A percentile compares a stretch with the other conserved stretches of the same genome.
Conservation (phyloP, 2,113 vertebrate genomes). For the Nyctibius bracteatus region DNA sequence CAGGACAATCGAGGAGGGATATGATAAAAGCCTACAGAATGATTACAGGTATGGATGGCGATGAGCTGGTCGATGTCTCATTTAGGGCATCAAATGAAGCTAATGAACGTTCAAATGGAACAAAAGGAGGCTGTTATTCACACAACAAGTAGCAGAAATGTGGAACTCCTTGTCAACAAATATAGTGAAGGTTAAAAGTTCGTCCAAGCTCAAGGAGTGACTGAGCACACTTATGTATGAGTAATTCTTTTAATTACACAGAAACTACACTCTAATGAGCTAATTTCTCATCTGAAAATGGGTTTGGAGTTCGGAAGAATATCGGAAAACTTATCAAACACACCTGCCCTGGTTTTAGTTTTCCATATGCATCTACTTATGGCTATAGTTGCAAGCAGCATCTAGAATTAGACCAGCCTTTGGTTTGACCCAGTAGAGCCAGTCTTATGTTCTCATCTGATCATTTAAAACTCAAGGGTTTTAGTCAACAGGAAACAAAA, state of each 20-base stretch:
- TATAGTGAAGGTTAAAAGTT: background rate
- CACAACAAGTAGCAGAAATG: background rate
- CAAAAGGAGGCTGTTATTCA: background rate
- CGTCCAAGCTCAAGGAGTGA: background rate
- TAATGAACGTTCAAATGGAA: background rate
- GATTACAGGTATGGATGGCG: background rate
- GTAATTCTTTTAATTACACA: background rate
- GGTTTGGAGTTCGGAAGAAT: background rate
- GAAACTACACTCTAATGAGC: background rate
- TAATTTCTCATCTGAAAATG: background rate
- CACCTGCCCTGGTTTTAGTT: background rate
- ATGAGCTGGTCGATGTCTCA: background rate
- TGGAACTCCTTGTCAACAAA: background rate
- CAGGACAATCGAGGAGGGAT: background rate
- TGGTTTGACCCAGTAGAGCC: background rate
- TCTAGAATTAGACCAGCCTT: background rate
- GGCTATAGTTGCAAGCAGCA: background rate
- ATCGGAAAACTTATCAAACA: background rate
- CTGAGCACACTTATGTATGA: background rate
- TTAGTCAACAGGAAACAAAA: background rate
- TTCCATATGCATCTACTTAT: background rate
- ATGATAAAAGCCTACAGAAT: background rate
- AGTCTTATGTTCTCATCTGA: background rate
- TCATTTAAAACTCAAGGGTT: background rate
- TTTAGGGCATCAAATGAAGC: background rate